phyloP scores from a whole-genome alignment of 2,113 vertebrate genomes.

The Nesospiza acunhae region DNA sequence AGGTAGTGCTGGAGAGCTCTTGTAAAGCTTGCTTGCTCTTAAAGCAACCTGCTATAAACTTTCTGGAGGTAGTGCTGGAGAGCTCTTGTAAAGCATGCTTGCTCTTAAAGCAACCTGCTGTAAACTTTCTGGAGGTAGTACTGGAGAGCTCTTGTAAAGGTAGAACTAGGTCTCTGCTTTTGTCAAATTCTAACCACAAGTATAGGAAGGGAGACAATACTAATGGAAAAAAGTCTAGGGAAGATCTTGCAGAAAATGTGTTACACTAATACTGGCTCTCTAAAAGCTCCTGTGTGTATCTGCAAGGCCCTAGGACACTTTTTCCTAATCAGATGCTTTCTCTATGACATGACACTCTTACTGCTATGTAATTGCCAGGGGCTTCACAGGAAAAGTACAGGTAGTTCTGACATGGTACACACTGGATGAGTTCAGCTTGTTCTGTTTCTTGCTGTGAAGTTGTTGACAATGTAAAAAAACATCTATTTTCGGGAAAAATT shows the following conservation, averaged over 20 bases:
- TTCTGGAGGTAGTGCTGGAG: background rate
- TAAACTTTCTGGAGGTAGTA: background rate
- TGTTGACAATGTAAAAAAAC: background rate
- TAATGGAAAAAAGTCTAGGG: background rate
- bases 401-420: background rate
- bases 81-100: background rate
- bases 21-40: no score
- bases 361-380: background rate
- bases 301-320: background rate
- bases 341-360: background rate
- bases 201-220: background rate
- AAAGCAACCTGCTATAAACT: background rate
- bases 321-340: background rate
- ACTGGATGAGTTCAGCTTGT: background rate
- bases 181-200: background rate
- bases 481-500: background rate
- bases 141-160: background rate
- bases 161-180: background rate
- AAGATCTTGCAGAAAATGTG: background rate
- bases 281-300: background rate
- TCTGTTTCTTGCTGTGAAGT: background rate
- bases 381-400: background rate
- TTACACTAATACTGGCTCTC: background rate
- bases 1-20: background rate
- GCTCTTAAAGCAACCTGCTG: background rate